Evolutionary conservation across 2,113 vertebrate species (phyloP).

Genomic region (Calidris pugnax): DNA sequence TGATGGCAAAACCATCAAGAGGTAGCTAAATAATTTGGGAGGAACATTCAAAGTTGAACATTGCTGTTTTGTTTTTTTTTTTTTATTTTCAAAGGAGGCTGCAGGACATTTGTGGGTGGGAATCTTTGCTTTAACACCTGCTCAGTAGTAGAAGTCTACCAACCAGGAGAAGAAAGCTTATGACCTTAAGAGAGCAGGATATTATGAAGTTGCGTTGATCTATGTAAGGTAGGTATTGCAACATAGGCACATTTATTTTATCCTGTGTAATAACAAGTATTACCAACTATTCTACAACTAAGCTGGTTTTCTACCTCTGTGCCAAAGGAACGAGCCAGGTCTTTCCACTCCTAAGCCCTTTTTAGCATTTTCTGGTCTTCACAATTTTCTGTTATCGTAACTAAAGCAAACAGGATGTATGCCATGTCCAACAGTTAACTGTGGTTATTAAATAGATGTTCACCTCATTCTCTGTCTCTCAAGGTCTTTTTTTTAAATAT

Average conservation of each 20-base stretch:
- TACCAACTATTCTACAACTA: background rate
- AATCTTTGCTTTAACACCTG: background rate
- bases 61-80: too few relatives aligned
- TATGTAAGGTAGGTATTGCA: background rate
- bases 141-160: background rate
- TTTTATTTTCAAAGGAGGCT: background rate
- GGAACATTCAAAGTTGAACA: background rate
- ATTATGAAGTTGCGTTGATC: background rate
- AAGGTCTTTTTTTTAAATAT: background rate
- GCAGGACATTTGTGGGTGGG: background rate
- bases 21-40: background rate
- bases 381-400: background rate
- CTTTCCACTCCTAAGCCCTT: background rate
- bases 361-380: background rate
- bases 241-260: background rate
- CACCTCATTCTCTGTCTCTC: background rate
- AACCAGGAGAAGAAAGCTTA: background rate
- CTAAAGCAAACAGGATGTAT: background rate
- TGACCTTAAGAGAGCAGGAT: background rate
- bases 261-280: background rate
- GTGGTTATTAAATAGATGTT: background rate
- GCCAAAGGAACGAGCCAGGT: fast-evolving
- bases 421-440: background rate
- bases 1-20: background rate
- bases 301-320: background rate